A percentile compares a stretch with the other conserved stretches of the same genome.
phyloP scores from a whole-genome alignment of 2,797 vertebrate genomes.

The Pteronotus mesoamericanus region DNA sequence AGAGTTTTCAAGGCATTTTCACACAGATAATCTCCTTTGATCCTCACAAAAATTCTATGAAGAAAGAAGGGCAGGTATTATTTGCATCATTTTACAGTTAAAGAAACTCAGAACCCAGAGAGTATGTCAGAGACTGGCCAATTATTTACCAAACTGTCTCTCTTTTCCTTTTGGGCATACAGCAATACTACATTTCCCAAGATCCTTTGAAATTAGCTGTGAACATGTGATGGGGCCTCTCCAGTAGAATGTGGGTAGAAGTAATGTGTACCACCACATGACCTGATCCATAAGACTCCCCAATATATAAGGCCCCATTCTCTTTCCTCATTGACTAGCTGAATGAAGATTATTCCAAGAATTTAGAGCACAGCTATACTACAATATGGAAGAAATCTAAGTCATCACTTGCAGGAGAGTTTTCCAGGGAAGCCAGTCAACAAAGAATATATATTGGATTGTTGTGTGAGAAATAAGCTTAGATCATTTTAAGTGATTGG shows the following conservation, averaged over 20 bases:
- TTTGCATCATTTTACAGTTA: slow-evolving; percentile 27
- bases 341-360: neutral
- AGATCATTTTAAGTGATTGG: neutral
- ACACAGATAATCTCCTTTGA: neutral
- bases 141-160: neutral
- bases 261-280: neutral
- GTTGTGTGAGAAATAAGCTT: neutral
- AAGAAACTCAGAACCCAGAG: neutral
- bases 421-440: slow-evolving; percentile 27
- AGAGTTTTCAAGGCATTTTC: neutral
- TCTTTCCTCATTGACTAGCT: neutral
- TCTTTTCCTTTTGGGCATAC: neutral
- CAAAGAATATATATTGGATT: neutral
- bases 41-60: neutral
- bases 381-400: neutral
- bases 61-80: neutral
- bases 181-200: slow-evolving; percentile 7
- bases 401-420: neutral
- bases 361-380: neutral
- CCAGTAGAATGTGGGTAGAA: neutral
- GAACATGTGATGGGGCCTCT: neutral
- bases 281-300: neutral
- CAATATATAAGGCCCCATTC: neutral
- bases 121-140: neutral
- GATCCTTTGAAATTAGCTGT: neutral